phyloP scores from a whole-genome alignment of 2,113 vertebrate species.

The Melanotaenia duboulayi region DNA sequence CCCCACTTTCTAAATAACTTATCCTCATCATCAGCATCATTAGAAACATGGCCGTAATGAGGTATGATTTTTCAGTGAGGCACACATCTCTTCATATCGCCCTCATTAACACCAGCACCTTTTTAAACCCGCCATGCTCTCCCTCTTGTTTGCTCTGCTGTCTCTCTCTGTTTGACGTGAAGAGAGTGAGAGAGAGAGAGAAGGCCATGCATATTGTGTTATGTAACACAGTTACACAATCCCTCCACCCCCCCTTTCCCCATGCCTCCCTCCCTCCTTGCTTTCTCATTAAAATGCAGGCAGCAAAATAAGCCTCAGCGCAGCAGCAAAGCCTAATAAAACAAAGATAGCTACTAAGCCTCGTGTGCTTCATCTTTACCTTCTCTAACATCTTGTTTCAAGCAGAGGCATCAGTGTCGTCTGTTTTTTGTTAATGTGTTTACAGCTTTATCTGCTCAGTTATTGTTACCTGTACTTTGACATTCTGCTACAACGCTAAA shows the following conservation, averaged over 20 bases:
- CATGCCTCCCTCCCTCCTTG: slow-evolving; percentile 18
- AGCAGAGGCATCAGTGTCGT: neutral
- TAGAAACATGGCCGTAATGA: slow-evolving; percentile 65
- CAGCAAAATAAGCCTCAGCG: slow-evolving; percentile 64
- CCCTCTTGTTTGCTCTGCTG: slow-evolving; percentile 24
- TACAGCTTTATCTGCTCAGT: slow-evolving; percentile 3
- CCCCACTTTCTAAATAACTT: slow-evolving; percentile 60
- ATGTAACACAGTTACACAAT: slow-evolving; percentile 78
- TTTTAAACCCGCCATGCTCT: slow-evolving; percentile 45
- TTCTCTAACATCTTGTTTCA: slow-evolving; percentile 33
- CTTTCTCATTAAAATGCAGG: slow-evolving; percentile 75
- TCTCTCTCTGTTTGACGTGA: slow-evolving; percentile 28
- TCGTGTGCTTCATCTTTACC: slow-evolving; percentile 38
- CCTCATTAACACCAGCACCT: slow-evolving; percentile 73
- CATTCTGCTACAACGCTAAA: neutral
- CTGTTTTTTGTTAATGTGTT: slow-evolving; percentile 24
- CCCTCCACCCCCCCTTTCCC: slow-evolving; percentile 23
- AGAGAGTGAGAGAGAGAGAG: slow-evolving; percentile 32
- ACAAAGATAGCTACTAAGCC: slow-evolving; percentile 39
- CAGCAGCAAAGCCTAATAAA: slow-evolving; percentile 58
- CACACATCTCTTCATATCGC: slow-evolving; percentile 57
- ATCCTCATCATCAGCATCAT: slow-evolving; percentile 58
- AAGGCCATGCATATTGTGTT: slow-evolving; percentile 68
- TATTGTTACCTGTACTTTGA: neutral
- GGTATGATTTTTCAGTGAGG: slow-evolving; percentile 60